Conservation (phyloP, 2,797 vertebrate genomes). For the Hylomyscus alleni region DNA sequence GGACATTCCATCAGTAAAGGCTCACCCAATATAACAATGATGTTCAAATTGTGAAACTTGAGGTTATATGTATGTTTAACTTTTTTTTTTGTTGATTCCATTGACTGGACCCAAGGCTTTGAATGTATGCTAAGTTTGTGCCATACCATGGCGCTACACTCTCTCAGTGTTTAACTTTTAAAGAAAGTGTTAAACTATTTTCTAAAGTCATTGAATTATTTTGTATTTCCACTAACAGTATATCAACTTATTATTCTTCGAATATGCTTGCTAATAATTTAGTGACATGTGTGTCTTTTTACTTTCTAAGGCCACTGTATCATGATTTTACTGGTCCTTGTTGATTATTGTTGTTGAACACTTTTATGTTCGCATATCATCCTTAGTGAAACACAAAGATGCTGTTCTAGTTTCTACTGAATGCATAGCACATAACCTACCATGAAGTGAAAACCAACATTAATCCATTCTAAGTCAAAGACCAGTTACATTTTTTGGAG, state of each 20-base stretch:
- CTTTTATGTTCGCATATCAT: background rate
- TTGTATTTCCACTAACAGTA: background rate
- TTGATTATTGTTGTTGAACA: background rate
- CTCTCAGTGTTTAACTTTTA: background rate
- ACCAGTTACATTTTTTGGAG: background rate
- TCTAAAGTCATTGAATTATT: background rate
- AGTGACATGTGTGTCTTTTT: background rate
- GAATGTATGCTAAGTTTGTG: background rate
- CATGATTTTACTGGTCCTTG: slow-evolving; percentile 5
- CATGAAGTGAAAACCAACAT: background rate
- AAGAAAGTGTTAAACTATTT: background rate
- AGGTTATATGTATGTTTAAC: background rate
- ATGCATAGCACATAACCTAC: background rate
- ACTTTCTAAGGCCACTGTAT: background rate
- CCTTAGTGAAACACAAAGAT: background rate
- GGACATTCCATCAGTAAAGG: background rate
- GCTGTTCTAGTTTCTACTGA: background rate
- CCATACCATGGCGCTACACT: background rate
- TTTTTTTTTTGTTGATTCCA: background rate
- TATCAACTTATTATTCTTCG: background rate
- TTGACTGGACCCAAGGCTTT: background rate
- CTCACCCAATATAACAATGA: background rate
- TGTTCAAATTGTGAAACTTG: background rate
- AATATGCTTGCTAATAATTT: background rate
- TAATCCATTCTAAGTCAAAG: background rate